A percentile compares a stretch with the other conserved stretches of the same genome.
phyloP scores from a whole-genome alignment of 2,888 invertebrate genomes.

The Parnassius glacialis region DNA sequence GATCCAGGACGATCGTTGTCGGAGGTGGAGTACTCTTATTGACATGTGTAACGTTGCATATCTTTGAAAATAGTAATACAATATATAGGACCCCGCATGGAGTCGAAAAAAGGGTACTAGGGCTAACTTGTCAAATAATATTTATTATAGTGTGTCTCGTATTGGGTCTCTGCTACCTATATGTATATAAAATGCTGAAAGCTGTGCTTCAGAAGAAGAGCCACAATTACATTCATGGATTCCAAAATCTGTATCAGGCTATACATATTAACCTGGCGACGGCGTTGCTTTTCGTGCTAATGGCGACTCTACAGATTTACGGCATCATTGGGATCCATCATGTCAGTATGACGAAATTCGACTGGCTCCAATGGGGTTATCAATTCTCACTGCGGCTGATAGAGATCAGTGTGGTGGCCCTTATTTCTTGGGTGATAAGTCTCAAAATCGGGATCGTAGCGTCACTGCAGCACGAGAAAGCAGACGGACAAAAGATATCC shows the following conservation, averaged over 20 bases:
- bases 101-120: slow-evolving; percentile 82
- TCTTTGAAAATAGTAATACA: slow-evolving; percentile 84
- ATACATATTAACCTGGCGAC: slow-evolving; percentile 94
- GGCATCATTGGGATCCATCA: slow-evolving; percentile 81
- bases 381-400: slow-evolving; percentile 91
- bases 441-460: slow-evolving; percentile 80
- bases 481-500: slow-evolving; percentile 83
- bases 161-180: slow-evolving; percentile 91
- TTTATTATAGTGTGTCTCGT: slow-evolving; percentile 92
- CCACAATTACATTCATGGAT: slow-evolving; percentile 89
- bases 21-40: slow-evolving; percentile 89
- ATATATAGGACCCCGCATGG: slow-evolving; percentile 68
- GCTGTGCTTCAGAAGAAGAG: slow-evolving; percentile 87
- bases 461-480: slow-evolving; percentile 87
- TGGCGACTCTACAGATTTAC: slow-evolving; percentile 92
- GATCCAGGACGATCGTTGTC: slow-evolving; percentile 88
- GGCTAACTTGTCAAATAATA: slow-evolving; percentile 90
- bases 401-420: slow-evolving; percentile 92
- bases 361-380: slow-evolving; percentile 96
- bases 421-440: slow-evolving; percentile 93
- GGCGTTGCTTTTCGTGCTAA: slow-evolving; percentile 89
- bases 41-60: slow-evolving; percentile 90
- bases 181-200: slow-evolving; percentile 89
- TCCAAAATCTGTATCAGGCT: slow-evolving; percentile 91
- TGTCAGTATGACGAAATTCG: slow-evolving; percentile 83